Conservation (phyloP, 2,888 invertebrate species). For the Rhingia rostrata region DNA sequence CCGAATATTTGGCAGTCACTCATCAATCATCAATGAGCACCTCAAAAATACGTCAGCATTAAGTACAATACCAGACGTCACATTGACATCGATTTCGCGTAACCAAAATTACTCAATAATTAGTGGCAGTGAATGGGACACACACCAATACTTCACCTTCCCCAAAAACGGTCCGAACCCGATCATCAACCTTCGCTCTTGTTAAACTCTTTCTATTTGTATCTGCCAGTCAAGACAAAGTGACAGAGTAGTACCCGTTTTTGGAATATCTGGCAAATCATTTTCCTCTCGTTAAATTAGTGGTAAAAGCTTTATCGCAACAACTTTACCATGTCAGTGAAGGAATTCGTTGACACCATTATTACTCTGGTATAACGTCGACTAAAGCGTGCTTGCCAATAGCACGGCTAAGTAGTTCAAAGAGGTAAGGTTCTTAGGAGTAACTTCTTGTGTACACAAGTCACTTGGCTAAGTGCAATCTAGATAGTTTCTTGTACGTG, state of each 20-base stretch:
- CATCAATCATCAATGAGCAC: no score
- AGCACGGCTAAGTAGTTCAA: conserved; percentile 19
- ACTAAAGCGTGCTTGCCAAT: conserved; percentile 2
- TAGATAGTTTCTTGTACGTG: no score
- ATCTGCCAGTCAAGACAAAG: not conserved
- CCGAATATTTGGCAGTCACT: no score
- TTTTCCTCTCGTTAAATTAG: conserved; percentile 24
- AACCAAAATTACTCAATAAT: conserved; percentile 24
- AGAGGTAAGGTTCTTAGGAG: conserved; percentile 6
- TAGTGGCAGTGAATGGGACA: not conserved
- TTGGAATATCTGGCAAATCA: not conserved
- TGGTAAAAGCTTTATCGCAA: not conserved
- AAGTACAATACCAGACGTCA: conserved; percentile 9
- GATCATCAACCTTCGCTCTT: conserved; percentile 50
- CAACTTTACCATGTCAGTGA: conserved; percentile 15
- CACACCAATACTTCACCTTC: conserved; percentile 1
- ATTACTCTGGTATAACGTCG: conserved; percentile 5
- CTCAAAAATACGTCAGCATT: no score
- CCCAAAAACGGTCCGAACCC: conserved; percentile 17
- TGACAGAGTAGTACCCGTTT: not conserved
- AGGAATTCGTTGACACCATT: conserved; percentile 22
- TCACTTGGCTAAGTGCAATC: not conserved
- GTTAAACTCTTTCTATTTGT: conserved; percentile 18
- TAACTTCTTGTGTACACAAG: not conserved
- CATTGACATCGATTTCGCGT: conserved; percentile 28